Percentiles rank a stretch among this genome's conserved stretches.
These are phyloP conservation scores for Poeciliopsis gracilis DNA, from an alignment of 2,797 vertebrate species.

Conservation along the genomic window DNA sequence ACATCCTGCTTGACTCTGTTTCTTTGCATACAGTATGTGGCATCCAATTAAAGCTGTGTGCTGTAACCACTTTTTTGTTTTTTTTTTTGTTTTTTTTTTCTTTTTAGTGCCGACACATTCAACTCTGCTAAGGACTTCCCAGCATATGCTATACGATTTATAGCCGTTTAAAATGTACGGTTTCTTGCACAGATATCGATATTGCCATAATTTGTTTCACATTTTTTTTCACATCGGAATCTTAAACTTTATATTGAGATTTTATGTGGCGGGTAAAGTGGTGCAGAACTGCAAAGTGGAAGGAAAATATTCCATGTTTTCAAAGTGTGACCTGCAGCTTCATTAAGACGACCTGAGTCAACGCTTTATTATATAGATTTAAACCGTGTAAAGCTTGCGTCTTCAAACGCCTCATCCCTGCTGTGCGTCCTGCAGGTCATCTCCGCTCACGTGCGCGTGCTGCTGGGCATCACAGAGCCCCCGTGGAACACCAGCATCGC, in stretches of 20 bases:
- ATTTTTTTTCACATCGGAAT: not conserved
- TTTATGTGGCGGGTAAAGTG: not conserved
- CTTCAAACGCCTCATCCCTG: conserved; percentile 44
- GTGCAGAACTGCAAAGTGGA: not conserved
- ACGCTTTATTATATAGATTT: conserved; percentile 38
- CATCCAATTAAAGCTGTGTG: conserved; percentile 49
- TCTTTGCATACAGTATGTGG: conserved; percentile 33
- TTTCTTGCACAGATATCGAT: too few species aligned
- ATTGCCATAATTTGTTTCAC: not conserved
- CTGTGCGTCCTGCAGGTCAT: conserved; percentile 83
- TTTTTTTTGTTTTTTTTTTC: too few species aligned
- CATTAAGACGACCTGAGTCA: not conserved
- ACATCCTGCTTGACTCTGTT: conserved; percentile 27
- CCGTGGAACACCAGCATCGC: conserved; percentile 82
- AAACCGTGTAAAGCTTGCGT: conserved; percentile 23
- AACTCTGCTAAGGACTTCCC: not conserved
- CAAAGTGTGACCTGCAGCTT: not conserved
- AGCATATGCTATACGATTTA: not conserved
- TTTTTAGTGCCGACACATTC: not conserved
- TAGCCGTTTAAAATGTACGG: not conserved
- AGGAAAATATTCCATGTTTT: not conserved
- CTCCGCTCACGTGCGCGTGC: conserved; percentile 77
- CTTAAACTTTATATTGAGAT: not conserved
- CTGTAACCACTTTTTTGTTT: conserved; percentile 25
- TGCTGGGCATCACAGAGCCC: conserved; percentile 85